phyloP scores from a whole-genome alignment of 2,797 vertebrate species.

The Phoebastria nigripes region DNA sequence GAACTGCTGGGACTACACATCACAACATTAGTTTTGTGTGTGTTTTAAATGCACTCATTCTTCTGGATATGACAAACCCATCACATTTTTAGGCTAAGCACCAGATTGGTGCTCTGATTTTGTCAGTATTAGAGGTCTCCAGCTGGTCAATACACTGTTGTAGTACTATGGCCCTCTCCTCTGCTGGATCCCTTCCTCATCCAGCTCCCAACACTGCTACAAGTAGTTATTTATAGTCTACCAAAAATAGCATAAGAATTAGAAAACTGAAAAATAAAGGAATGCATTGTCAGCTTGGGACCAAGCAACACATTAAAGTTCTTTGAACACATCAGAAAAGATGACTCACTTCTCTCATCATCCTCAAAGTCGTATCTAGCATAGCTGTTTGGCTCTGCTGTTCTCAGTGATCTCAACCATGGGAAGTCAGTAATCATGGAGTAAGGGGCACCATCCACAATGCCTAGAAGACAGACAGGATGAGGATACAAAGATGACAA shows the following conservation, averaged over 20 bases:
- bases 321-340: not conserved
- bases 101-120: not conserved
- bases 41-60: not conserved
- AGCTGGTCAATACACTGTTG: not conserved
- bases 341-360: constrained; percentile 92
- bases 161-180: not conserved
- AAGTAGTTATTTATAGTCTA: not conserved
- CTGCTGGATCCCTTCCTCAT: not conserved
- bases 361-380: constrained; percentile 98
- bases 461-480: constrained; percentile 70
- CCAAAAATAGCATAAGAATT: not conserved
- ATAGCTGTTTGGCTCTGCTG: constrained; percentile 92
- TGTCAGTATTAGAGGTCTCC: not conserved
- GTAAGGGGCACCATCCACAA: constrained; percentile 93
- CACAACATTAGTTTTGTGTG: not conserved
- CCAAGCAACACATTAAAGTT: not conserved
- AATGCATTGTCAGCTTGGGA: not conserved
- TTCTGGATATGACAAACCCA: not conserved
- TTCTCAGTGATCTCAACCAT: constrained; percentile 92
- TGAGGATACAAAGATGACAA: not conserved
- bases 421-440: constrained; percentile 98
- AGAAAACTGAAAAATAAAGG: not conserved
- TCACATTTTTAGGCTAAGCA: not conserved
- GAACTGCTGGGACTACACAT: not conserved
- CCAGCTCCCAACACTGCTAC: not conserved